A percentile compares a stretch with the other conserved stretches of the same genome.
Conservation (phyloP, 2,113 vertebrate genomes). For the Balaenoptera acutorostrata region DNA sequence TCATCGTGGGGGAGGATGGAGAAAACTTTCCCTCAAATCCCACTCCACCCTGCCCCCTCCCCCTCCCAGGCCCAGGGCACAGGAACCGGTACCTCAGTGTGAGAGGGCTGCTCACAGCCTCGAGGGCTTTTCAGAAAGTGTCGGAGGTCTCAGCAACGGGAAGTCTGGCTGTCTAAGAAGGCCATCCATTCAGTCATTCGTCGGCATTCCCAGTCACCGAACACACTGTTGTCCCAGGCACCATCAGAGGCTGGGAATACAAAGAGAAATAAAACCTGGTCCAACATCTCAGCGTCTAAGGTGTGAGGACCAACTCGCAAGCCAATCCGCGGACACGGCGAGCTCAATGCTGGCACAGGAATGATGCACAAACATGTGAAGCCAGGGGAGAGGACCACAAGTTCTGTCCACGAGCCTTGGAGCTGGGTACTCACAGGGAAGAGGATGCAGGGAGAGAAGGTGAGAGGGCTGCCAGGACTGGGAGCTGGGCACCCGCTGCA, state of each 20-base stretch:
- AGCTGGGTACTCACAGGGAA: not conserved
- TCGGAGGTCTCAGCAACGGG: not conserved
- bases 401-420: not conserved
- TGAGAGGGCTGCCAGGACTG: accelerated
- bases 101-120: not conserved
- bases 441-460: not conserved
- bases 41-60: accelerated
- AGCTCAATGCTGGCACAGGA: not conserved
- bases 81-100: not conserved
- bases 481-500: too few species aligned
- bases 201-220: not conserved
- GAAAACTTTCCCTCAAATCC: not conserved
- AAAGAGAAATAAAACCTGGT: not conserved
- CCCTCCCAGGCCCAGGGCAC: too few species aligned
- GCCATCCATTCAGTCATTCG: too few species aligned
- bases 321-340: not conserved
- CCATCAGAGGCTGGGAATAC: not conserved
- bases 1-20: accelerated
- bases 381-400: not conserved
- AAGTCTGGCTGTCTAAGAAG: not conserved
- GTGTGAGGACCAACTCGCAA: not conserved
- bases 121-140: not conserved
- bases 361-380: too few species aligned
- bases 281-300: not conserved
- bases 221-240: not conserved